A percentile compares a stretch with the other conserved stretches of the same genome.
phyloP scores from a whole-genome alignment of 2,888 invertebrate genomes.

The Macrophya annulata region DNA sequence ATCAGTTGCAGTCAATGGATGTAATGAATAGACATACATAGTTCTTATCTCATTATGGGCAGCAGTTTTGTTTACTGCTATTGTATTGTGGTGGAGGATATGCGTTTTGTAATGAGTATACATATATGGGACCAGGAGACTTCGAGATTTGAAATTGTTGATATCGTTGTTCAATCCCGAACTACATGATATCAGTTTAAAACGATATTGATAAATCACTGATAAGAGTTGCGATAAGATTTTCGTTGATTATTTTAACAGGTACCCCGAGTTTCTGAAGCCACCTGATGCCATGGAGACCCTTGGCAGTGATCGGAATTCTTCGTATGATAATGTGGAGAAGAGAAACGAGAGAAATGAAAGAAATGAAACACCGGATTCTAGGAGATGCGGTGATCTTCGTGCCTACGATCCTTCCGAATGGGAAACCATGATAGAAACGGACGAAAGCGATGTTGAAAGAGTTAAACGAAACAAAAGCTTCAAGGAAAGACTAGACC shows the following conservation, averaged over 20 bases:
- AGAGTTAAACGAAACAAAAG: constrained; percentile 83
- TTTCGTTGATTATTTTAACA: constrained; percentile 68
- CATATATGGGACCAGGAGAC: neutral
- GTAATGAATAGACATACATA: neutral
- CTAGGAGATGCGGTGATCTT: constrained; percentile 65
- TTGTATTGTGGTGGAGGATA: neutral
- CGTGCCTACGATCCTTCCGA: constrained; percentile 74
- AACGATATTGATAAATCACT: neutral
- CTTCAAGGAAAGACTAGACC: constrained; percentile 89
- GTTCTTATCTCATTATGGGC: neutral
- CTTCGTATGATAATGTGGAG: constrained; percentile 92
- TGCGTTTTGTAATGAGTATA: neutral
- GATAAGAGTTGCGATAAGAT: constrained; percentile 33
- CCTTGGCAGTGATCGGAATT: constrained; percentile 79
- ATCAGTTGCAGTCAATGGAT: constrained; percentile 19
- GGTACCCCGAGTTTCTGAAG: constrained; percentile 88
- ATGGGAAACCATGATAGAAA: constrained; percentile 78
- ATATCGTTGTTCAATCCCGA: neutral
- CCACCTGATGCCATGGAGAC: constrained; percentile 78
- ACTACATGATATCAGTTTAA: neutral
- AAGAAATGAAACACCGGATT: constrained; percentile 69
- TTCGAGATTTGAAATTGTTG: neutral
- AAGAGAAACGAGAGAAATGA: constrained; percentile 71
- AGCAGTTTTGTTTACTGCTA: neutral
- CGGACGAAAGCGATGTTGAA: constrained; percentile 80